phyloP scores from a whole-genome alignment of 2,113 vertebrate genomes.

The Fukomys damarensis region DNA sequence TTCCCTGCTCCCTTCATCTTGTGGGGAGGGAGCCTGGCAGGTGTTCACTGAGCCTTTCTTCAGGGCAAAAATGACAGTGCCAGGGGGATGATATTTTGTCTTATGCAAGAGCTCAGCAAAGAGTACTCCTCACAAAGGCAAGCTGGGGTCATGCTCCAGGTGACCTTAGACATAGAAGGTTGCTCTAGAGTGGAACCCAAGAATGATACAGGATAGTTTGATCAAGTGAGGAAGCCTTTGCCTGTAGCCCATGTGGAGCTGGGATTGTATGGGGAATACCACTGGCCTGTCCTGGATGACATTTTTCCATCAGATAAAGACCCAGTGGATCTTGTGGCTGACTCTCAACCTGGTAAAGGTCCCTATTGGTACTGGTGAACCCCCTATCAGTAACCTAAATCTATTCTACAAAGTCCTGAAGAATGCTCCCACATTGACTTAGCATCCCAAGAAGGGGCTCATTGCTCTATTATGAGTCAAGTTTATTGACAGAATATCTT shows the following conservation, averaged over 20 bases:
- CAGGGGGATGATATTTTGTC: background rate
- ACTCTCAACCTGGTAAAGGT: too few species aligned
- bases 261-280: background rate
- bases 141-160: background rate
- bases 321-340: background rate
- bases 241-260: background rate
- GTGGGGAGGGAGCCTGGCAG: accelerated
- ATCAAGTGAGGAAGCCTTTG: background rate
- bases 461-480: background rate
- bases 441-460: too few species aligned
- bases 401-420: background rate
- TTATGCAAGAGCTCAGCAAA: background rate
- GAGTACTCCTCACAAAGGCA: too few species aligned
- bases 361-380: background rate
- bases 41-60: background rate
- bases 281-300: accelerated
- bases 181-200: background rate
- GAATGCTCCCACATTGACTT: accelerated
- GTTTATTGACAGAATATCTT: background rate
- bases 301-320: background rate
- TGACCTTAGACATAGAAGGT: background rate
- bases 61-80: accelerated
- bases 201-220: background rate
- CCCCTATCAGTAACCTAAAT: background rate
- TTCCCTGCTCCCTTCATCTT: background rate